Conservation (phyloP, 37 sponge, comb jelly and placozoan genomes). For the Axinella damicornis region DNA sequence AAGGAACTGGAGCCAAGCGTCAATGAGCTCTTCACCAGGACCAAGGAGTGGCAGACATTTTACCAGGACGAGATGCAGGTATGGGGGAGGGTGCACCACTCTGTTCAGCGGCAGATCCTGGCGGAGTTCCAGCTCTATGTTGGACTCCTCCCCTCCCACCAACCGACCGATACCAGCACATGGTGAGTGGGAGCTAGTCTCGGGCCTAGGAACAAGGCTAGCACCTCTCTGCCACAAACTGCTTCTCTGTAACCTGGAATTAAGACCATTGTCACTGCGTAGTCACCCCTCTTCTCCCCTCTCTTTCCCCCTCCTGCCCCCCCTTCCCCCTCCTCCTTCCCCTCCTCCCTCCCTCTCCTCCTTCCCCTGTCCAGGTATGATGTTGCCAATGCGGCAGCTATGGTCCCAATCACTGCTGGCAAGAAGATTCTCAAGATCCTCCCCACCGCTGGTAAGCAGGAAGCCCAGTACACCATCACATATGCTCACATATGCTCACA, state of each 20-base stretch:
- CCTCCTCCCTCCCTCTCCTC: too few species aligned
- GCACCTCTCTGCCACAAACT: background rate
- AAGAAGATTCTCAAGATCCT: background rate
- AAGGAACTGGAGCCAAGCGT: constrained; percentile 41
- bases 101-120: constrained; percentile 46
- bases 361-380: background rate
- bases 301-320: too few species aligned
- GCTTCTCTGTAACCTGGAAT: too few species aligned
- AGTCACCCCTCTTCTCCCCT: too few species aligned
- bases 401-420: background rate
- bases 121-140: constrained; percentile 53
- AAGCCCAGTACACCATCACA: background rate
- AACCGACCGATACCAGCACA: constrained; percentile 3
- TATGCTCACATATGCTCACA: too few species aligned
- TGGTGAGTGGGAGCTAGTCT: background rate
- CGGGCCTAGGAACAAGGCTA: too few species aligned
- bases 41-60: constrained; percentile 43
- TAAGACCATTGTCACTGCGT: too few species aligned
- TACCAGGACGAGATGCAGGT: constrained; percentile 31
- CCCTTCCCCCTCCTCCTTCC: too few species aligned
- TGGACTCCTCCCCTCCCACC: constrained; percentile 14
- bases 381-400: background rate
- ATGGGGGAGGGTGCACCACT: constrained; percentile 55
- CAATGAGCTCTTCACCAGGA: constrained; percentile 41
- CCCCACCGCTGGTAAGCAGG: too few species aligned